Conservation (phyloP, 1,140 invertebrate species). For the Drosophila kurseongensis region DNA sequence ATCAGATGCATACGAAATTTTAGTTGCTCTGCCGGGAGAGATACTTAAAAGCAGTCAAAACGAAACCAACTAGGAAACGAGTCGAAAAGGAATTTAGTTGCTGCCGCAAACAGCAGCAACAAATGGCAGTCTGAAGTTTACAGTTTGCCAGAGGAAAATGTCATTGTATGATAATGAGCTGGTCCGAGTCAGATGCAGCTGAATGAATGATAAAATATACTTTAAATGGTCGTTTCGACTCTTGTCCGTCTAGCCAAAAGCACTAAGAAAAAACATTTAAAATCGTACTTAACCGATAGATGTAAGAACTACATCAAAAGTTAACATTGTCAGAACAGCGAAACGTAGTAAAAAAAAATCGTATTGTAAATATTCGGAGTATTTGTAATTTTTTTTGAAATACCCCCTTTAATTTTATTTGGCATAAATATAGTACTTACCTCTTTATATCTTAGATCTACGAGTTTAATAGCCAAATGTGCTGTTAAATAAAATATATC, state of each 20-base stretch:
- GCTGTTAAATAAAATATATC: too few species aligned
- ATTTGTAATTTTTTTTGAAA: too few species aligned
- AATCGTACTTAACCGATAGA: not conserved
- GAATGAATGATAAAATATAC: conserved; percentile 83
- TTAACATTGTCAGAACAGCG: too few species aligned
- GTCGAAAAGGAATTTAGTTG: conserved; percentile 58
- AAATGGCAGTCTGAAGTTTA: conserved; percentile 66
- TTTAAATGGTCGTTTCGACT: conserved; percentile 82
- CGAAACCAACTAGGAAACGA: conserved; percentile 75
- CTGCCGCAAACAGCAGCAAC: conserved; percentile 53
- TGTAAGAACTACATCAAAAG: not conserved
- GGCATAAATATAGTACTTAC: too few species aligned
- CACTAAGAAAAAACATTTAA: conserved; percentile 2
- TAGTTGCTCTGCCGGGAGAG: conserved; percentile 21
- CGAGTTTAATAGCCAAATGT: too few species aligned
- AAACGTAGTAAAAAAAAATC: too few species aligned
- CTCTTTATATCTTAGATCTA: too few species aligned
- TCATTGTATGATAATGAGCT: conserved; percentile 83
- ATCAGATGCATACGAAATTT: conserved; percentile 81
- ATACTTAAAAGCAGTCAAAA: conserved; percentile 78
- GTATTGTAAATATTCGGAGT: too few species aligned
- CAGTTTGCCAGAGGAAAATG: conserved; percentile 74
- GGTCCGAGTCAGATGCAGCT: conserved; percentile 76
- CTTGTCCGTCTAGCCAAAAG: conserved; percentile 60
- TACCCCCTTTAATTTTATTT: too few species aligned